These are phyloP conservation scores for Hylaeus volcanicus DNA, from an alignment of 1,140 invertebrate species.

Conservation along the genomic window DNA sequence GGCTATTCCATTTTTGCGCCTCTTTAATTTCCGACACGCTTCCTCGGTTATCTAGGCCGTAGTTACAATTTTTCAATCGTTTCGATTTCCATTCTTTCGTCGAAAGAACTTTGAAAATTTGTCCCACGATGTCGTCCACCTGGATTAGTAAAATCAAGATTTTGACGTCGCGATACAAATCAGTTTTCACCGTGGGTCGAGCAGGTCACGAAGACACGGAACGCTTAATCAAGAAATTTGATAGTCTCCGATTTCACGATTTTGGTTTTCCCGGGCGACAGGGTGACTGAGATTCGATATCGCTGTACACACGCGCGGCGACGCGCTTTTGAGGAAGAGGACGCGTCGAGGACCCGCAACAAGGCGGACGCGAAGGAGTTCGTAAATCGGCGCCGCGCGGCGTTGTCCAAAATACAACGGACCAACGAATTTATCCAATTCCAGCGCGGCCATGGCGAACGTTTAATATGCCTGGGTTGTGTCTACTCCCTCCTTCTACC, in stretches of 20 bases:
- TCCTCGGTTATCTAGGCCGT: too few species aligned
- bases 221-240: slow-evolving; percentile 7
- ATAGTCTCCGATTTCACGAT: slow-evolving; percentile 15
- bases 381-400: slow-evolving; percentile 62
- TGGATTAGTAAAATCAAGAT: too few species aligned
- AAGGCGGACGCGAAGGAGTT: slow-evolving; percentile 48
- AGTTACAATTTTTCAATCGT: too few species aligned
- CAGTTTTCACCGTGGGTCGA: not conserved
- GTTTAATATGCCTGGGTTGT: slow-evolving; percentile 25
- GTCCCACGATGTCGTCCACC: too few species aligned
- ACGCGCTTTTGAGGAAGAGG: not conserved
- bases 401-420: slow-evolving; percentile 61
- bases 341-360: not conserved
- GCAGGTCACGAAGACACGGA: not conserved
- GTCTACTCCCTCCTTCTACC: slow-evolving; percentile 15
- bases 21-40: too few species aligned
- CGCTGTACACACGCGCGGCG: not conserved
- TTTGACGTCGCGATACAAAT: not conserved
- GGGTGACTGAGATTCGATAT: not conserved
- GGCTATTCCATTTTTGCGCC: too few species aligned
- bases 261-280: not conserved
- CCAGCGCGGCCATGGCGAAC: slow-evolving; percentile 26
- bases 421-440: slow-evolving; percentile 73
- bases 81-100: too few species aligned
- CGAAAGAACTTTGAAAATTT: too few species aligned